Percentiles rank a stretch among this genome's conserved stretches.
These are phyloP conservation scores for Timema cristinae DNA, from an alignment of 2,888 invertebrate species.

Conservation along the genomic window DNA sequence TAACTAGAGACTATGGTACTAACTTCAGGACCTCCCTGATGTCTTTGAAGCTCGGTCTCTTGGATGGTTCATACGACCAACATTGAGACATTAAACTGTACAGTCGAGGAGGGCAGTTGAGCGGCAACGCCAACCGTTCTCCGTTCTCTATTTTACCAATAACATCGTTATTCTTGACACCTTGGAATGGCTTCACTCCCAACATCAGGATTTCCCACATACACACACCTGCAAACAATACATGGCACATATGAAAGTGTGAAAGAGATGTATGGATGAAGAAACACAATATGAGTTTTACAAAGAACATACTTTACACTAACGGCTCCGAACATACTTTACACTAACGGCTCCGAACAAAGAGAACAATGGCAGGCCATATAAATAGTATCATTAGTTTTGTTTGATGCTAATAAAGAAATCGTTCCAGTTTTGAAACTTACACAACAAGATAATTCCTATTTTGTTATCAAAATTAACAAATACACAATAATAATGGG, in stretches of 20 bases:
- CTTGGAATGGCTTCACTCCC: constrained; percentile 98
- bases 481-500: too few species aligned
- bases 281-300: too few species aligned
- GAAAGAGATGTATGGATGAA: too few species aligned
- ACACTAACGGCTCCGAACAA: neutral
- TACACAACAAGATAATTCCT: too few species aligned
- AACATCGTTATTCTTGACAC: constrained; percentile 95
- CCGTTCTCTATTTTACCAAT: constrained; percentile 92
- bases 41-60: constrained; percentile 84
- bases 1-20: constrained; percentile 41
- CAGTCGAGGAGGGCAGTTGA: constrained; percentile 87
- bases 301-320: too few species aligned
- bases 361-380: neutral
- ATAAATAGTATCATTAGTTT: neutral
- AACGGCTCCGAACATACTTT: too few species aligned
- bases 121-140: constrained; percentile 85
- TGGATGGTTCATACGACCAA: constrained; percentile 95
- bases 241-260: neutral
- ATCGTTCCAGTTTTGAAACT: too few species aligned
- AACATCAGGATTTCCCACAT: constrained; percentile 99
- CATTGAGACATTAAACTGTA: constrained; percentile 95
- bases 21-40: constrained; percentile 86
- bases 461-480: too few species aligned
- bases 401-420: too few species aligned
- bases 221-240: constrained; percentile 74